Percentiles rank a stretch among this genome's conserved stretches.
Evolutionary conservation across 2,113 vertebrate species (phyloP).

Genomic region (Henicopernis longicauda): DNA sequence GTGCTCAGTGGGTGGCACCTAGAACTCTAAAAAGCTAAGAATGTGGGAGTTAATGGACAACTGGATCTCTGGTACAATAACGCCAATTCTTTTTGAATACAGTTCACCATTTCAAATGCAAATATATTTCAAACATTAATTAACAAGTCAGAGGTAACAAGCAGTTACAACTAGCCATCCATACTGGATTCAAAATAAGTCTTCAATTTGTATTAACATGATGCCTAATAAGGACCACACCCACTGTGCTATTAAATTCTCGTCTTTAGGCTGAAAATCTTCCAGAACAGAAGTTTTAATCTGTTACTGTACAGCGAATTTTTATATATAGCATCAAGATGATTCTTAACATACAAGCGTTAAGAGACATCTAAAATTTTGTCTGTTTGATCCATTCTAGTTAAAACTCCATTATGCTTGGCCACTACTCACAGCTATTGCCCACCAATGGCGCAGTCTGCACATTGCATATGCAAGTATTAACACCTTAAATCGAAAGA

Average conservation of each 20-base stretch:
- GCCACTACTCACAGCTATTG: slow-evolving; percentile 86
- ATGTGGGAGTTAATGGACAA: not conserved
- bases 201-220: not conserved
- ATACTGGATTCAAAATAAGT: not conserved
- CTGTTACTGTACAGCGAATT: not conserved
- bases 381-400: not conserved
- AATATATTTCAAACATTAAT: not conserved
- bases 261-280: not conserved
- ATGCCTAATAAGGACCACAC: not conserved
- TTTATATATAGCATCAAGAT: not conserved
- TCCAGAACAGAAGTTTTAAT: not conserved
- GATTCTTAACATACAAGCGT: not conserved
- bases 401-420: slow-evolving; percentile 5
- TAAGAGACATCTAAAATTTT: not conserved
- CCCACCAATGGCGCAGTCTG: slow-evolving; percentile 94
- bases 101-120: not conserved
- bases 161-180: not conserved
- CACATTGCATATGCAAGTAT: slow-evolving; percentile 93
- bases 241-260: not conserved
- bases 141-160: not conserved
- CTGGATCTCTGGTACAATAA: not conserved
- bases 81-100: not conserved
- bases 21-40: not conserved
- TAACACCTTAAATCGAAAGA: slow-evolving; percentile 89
- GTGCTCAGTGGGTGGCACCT: not conserved